These are phyloP conservation scores for Riptortus pedestris DNA, from an alignment of 1,140 invertebrate species.

Conservation along the genomic window DNA sequence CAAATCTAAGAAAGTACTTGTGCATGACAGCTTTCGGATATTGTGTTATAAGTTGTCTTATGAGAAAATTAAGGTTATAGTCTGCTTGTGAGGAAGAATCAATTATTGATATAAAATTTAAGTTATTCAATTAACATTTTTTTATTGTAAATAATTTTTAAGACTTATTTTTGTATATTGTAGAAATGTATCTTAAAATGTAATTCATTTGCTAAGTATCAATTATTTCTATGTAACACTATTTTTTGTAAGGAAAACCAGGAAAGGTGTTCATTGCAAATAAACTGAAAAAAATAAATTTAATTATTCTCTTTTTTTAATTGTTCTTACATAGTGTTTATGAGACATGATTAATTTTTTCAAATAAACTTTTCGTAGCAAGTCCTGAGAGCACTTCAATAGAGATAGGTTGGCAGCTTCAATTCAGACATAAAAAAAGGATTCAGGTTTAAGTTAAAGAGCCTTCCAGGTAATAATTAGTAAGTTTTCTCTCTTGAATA, in stretches of 20 bases:
- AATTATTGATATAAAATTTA: neutral
- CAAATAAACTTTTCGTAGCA: too few relatives aligned
- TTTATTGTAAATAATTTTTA: conserved; percentile 17
- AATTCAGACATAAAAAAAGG: too few relatives aligned
- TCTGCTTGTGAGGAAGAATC: neutral
- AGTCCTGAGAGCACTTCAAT: too few relatives aligned
- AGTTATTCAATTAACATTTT: conserved; percentile 14
- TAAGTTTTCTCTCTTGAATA: too few relatives aligned
- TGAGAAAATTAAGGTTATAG: conserved; percentile 2
- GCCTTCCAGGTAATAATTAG: too few relatives aligned
- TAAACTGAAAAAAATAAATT: conserved; percentile 4
- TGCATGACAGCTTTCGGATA: neutral
- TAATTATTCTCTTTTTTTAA: neutral
- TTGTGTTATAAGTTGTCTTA: neutral
- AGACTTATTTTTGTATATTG: conserved; percentile 9
- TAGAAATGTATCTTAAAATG: conserved; percentile 9
- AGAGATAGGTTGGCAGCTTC: too few relatives aligned
- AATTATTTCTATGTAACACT: conserved; percentile 9
- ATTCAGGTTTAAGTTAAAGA: too few relatives aligned
- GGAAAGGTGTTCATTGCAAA: conserved; percentile 22
- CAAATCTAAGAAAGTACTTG: neutral
- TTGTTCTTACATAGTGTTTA: too few relatives aligned
- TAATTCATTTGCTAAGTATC: conserved; percentile 14
- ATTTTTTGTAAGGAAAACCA: conserved; percentile 23
- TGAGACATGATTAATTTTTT: too few relatives aligned